Evolutionary conservation across 1,140 invertebrate genomes (phyloP).

Genomic region (Aphaenogaster ashmeadi): DNA sequence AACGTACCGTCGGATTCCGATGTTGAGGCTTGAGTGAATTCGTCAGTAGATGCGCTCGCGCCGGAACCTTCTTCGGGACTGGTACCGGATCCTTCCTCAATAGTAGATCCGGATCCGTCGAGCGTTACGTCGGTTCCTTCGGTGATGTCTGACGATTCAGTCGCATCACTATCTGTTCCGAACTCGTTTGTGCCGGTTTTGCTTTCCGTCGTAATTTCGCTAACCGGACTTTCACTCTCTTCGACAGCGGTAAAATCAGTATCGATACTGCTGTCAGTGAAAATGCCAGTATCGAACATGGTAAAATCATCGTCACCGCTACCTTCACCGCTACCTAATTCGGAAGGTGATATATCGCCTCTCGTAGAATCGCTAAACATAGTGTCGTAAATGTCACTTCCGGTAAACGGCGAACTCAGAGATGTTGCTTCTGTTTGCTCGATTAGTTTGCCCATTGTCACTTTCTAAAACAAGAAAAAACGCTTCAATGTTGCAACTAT

Average conservation of each 20-base stretch:
- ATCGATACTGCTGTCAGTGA: conserved; percentile 13
- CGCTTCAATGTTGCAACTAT: background rate
- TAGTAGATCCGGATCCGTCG: conserved; percentile 38
- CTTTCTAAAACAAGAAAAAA: conserved; percentile 38
- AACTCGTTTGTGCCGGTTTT: conserved; percentile 52
- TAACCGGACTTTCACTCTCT: conserved; percentile 80
- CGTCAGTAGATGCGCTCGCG: background rate
- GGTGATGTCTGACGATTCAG: conserved; percentile 64
- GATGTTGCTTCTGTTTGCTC: conserved; percentile 77
- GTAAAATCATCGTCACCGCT: conserved; percentile 75
- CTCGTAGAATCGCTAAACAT: conserved; percentile 89
- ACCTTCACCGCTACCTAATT: conserved; percentile 74
- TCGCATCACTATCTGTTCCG: conserved; percentile 17
- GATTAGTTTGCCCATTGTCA: conserved; percentile 27
- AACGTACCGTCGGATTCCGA: conserved; percentile 39
- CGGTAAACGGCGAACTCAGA: conserved; percentile 74
- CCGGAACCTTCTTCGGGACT: conserved; percentile 46
- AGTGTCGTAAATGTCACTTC: conserved; percentile 85
- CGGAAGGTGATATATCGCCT: conserved; percentile 80
- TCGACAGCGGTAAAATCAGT: conserved; percentile 71
- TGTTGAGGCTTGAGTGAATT: conserved; percentile 28
- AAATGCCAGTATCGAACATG: conserved; percentile 49
- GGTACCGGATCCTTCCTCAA: conserved; percentile 47
- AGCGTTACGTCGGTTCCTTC: conserved; percentile 42
- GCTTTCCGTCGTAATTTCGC: conserved; percentile 65